A percentile compares a stretch with the other conserved stretches of the same genome.
Conservation (phyloP, 2,888 invertebrate species). For the Lysandra bellargus region DNA sequence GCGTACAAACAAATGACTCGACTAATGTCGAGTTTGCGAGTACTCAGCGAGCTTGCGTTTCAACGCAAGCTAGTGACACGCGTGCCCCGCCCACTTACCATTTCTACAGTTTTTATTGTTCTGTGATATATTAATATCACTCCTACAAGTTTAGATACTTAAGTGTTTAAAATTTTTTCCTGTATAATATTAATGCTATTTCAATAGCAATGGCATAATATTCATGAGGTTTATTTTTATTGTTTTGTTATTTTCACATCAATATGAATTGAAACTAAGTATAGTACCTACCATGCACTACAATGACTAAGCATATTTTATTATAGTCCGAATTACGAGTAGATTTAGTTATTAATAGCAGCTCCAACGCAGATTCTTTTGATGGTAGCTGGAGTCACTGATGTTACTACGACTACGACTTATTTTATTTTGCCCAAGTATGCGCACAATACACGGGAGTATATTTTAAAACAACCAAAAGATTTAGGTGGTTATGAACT, state of each 20-base stretch:
- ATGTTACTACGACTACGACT: background rate
- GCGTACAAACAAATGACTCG: too few species aligned
- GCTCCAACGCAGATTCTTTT: background rate
- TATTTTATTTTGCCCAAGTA: background rate
- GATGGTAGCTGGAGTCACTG: background rate
- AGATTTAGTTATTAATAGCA: background rate
- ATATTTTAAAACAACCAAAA: background rate
- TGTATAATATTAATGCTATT: too few species aligned
- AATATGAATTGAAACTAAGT: background rate
- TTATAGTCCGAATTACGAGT: background rate
- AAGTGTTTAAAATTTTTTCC: too few species aligned
- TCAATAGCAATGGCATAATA: too few species aligned
- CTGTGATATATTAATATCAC: too few species aligned
- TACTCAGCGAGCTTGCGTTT: too few species aligned
- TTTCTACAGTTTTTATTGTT: too few species aligned
- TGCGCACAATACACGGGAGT: background rate
- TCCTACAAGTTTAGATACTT: too few species aligned
- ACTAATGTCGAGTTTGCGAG: too few species aligned
- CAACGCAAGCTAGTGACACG: too few species aligned
- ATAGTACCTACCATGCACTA: background rate
- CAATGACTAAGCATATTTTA: constrained; percentile 8
- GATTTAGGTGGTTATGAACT: background rate
- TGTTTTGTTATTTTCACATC: background rate
- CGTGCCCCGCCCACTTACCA: too few species aligned
- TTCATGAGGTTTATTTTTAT: too few species aligned